phyloP scores from a whole-genome alignment of 37 sponge, comb jelly and placozoan species.

The Halisarca cf. caerulea region DNA sequence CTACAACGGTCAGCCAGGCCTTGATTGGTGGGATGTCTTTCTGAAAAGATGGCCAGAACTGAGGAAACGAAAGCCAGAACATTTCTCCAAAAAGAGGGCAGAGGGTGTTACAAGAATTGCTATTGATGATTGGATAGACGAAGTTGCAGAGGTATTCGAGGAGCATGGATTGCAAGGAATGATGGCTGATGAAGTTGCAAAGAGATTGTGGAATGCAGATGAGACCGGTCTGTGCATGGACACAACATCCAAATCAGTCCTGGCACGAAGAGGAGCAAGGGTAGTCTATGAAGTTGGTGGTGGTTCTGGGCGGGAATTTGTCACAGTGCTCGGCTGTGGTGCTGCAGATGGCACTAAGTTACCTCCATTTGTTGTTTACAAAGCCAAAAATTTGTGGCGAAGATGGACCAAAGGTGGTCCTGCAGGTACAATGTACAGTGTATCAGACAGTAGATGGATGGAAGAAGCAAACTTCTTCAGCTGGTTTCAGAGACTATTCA shows the following conservation, averaged over 20 bases:
- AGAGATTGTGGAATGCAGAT: conserved; percentile 40
- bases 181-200: neutral
- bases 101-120: neutral
- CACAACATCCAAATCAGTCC: conserved; percentile 25
- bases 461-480: conserved; percentile 26
- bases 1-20: conserved; percentile 29
- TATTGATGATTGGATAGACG: neutral
- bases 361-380: conserved; percentile 43
- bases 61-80: conserved; percentile 14
- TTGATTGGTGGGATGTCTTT: conserved; percentile 51
- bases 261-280: conserved; percentile 17
- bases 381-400: conserved; percentile 31
- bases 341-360: conserved; percentile 29
- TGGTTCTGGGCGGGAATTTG: conserved; percentile 17
- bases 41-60: conserved; percentile 38
- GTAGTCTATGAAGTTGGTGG: conserved; percentile 42
- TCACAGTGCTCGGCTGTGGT: conserved; percentile 33
- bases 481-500: conserved; percentile 25
- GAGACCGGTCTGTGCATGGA: conserved; percentile 43
- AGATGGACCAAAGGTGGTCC: conserved; percentile 39
- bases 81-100: conserved; percentile 22
- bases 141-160: neutral
- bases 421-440: conserved; percentile 31
- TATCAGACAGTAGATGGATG: conserved; percentile 38
- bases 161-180: neutral